phyloP scores from a whole-genome alignment of 2,113 vertebrate species.

The Ictalurus punctatus region DNA sequence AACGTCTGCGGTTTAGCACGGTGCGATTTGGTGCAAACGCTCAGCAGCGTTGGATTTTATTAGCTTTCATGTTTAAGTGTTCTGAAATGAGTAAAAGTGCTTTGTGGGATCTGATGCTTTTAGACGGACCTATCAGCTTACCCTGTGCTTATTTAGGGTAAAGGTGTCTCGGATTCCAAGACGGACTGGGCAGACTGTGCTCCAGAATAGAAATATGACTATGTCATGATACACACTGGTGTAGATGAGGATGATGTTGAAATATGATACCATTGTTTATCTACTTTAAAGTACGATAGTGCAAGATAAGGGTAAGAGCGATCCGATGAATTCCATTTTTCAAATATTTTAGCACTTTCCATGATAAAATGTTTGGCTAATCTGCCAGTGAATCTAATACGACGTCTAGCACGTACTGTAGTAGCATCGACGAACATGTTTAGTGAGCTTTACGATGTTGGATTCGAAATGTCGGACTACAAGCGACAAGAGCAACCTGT shows the following conservation, averaged over 20 bases:
- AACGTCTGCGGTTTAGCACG: not conserved
- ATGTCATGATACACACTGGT: not conserved
- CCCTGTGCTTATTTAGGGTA: slow-evolving; percentile 5
- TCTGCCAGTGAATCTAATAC: not conserved
- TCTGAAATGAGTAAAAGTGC: not conserved
- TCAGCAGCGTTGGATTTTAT: not conserved
- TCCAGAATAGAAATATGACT: not conserved
- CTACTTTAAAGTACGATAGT: not conserved
- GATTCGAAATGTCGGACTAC: not conserved
- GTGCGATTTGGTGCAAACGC: not conserved
- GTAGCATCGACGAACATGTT: not conserved
- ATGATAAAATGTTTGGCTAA: not conserved
- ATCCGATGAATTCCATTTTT: not conserved
- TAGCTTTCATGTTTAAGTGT: not conserved
- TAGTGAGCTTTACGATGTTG: not conserved
- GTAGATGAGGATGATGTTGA: not conserved
- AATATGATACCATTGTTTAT: not conserved
- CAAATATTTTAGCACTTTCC: not conserved
- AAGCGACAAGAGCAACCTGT: too few relatives aligned
- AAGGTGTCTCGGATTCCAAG: slow-evolving; percentile 16
- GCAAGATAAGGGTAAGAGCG: not conserved
- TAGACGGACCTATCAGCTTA: slow-evolving; percentile 4
- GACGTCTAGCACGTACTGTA: not conserved
- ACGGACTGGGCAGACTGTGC: not conserved
- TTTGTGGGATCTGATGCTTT: not conserved